Percentiles rank a stretch among this genome's conserved stretches.
Conservation (phyloP, 2,113 vertebrate genomes). For the Menidia beryllina region DNA sequence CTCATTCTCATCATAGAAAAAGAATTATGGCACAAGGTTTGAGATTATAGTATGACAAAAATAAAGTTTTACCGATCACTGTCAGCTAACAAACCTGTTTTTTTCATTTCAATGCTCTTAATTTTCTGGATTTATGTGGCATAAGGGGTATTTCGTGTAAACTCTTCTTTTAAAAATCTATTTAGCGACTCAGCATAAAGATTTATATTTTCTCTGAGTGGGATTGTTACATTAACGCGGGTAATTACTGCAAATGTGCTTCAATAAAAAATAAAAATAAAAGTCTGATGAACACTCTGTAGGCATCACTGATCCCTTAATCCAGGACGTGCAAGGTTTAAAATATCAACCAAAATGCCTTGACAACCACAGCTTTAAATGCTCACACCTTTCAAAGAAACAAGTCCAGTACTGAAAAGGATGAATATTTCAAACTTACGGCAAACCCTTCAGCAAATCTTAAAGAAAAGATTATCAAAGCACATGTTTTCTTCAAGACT, state of each 20-base stretch:
- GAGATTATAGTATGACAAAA: slow-evolving; percentile 19
- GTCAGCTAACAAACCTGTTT: slow-evolving; percentile 8
- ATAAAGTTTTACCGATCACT: slow-evolving; percentile 3
- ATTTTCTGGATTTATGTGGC: background rate
- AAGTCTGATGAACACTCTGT: slow-evolving; percentile 9
- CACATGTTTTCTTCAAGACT: slow-evolving; percentile 19
- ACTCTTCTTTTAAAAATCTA: slow-evolving; percentile 19
- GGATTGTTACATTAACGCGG: slow-evolving; percentile 16
- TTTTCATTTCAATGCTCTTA: slow-evolving; percentile 43
- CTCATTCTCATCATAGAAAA: slow-evolving; percentile 19
- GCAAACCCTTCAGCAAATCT: background rate
- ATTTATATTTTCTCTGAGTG: slow-evolving; percentile 24
- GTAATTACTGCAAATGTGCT: slow-evolving; percentile 7
- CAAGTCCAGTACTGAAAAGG: background rate
- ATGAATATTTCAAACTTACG: background rate
- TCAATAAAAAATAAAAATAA: slow-evolving; percentile 15
- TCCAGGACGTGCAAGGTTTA: slow-evolving; percentile 4
- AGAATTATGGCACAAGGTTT: slow-evolving; percentile 40
- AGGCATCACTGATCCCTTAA: slow-evolving; percentile 16
- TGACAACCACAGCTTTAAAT: background rate
- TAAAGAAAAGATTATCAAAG: slow-evolving; percentile 9
- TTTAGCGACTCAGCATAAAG: slow-evolving; percentile 46
- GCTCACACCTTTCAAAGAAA: too few species aligned
- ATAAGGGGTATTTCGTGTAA: slow-evolving; percentile 10
- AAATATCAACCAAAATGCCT: slow-evolving; percentile 2